Base-by-base conservation (phyloP, 1,140 invertebrate genomes). In the Diorhabda sublineata region DNA sequence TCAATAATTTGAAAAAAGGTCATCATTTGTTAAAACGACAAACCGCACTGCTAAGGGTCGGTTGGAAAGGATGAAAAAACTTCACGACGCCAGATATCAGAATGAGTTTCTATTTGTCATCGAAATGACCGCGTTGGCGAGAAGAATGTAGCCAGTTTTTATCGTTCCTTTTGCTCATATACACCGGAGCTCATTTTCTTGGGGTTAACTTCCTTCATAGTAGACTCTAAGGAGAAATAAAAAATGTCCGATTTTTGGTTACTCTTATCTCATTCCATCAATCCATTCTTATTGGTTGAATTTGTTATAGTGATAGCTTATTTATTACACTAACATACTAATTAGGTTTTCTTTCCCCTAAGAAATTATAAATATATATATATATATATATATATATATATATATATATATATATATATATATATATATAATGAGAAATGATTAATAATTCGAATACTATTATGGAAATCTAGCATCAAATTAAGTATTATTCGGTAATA, bases 51-150 rank as follows among this genome's bases (percentile, higher is more conserved):
- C 47, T 52, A n/a, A 52, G 6, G 47, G 47, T n/a, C n/a, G 47
- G 6, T 52, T 52, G 47, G 3, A n/a, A n/a, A 52, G 47, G n/a
- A 52, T 8, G n/a, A 52, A 52, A 52, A 52, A 52, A 52, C 47
- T 8, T 52, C 47, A 52, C 47, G n/a, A 52, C n/a, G 6, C 47
- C 6, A 52, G 47, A 52, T 52, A 52, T 52, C 47, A 52, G 47
- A 52, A 52, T 52, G 47, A 52, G 47, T 52, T 52, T 52, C 47
- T 52, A 52, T 52, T 52, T 52, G 47, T 52, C 47, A 52, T 52
- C 47, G 47, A 4, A 52, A 52, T 52, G 47, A 52, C 47, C 47
- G 47, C n/a, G 47, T 8, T 52, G 47, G 47, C 47, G 47, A 52
- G 47, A 52, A 52, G 47, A 52, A 52, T 52, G 47, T 52, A 52